phyloP scores from a whole-genome alignment of 2,797 vertebrate genomes.

The Paguma larvata region DNA sequence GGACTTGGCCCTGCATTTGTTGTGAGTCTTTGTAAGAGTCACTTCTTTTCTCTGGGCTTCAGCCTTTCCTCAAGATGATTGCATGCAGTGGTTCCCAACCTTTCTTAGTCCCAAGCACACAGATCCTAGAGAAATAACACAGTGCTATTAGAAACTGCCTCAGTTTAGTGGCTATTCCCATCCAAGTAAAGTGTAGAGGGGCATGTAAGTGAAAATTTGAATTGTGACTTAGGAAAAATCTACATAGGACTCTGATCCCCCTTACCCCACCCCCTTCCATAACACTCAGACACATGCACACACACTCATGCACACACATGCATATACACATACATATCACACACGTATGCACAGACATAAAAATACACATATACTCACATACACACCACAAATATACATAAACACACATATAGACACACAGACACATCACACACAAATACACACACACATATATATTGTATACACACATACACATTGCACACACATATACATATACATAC shows the following conservation, averaged over 20 bases:
- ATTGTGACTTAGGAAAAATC: background rate
- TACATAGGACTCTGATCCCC: background rate
- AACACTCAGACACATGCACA: background rate
- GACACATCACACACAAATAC: background rate
- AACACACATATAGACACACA: background rate
- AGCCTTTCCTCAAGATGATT: background rate
- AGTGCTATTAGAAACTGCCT: background rate
- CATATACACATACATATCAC: background rate
- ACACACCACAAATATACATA: background rate
- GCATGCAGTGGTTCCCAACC: background rate
- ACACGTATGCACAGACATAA: too few species aligned
- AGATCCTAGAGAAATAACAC: background rate
- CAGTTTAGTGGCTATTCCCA: background rate
- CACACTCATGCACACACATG: background rate
- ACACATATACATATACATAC: background rate
- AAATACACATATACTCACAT: background rate
- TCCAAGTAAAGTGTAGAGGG: background rate
- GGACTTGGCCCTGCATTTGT: background rate
- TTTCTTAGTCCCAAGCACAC: background rate
- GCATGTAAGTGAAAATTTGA: background rate
- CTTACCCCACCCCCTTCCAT: background rate
- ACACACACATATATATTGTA: background rate
- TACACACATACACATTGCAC: background rate
- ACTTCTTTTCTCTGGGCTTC: background rate
- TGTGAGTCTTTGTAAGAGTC: background rate